phyloP scores from a whole-genome alignment of 2,888 invertebrate genomes.

The Panzeria rudis region DNA sequence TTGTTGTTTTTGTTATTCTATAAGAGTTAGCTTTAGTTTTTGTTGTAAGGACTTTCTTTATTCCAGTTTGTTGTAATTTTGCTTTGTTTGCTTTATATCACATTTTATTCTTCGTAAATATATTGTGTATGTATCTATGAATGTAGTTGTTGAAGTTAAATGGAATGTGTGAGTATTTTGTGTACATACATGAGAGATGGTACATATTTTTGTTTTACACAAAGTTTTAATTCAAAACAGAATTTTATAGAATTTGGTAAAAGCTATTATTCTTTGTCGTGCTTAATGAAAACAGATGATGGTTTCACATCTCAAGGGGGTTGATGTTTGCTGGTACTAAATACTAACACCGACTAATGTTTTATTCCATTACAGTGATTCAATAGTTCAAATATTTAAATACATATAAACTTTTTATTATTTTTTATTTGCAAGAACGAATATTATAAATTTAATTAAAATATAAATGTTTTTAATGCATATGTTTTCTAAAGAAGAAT shows the following conservation, averaged over 20 bases:
- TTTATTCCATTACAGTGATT: background rate
- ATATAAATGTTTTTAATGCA: no score
- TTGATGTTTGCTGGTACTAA: constrained; percentile 3
- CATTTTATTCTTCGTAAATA: background rate
- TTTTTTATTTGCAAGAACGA: no score
- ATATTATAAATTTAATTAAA: no score
- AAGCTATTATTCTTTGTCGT: constrained; percentile 54
- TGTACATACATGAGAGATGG: background rate
- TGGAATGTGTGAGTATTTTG: background rate
- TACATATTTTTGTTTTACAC: background rate
- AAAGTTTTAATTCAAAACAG: constrained; percentile 43
- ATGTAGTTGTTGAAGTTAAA: background rate
- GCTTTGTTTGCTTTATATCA: background rate
- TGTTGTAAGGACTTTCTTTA: background rate
- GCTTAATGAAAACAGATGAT: constrained; percentile 62
- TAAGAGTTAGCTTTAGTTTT: background rate
- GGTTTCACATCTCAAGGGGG: constrained; percentile 23
- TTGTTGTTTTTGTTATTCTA: background rate
- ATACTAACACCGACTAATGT: background rate
- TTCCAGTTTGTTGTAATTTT: constrained; percentile 3
- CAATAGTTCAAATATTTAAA: background rate
- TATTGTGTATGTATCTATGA: background rate
- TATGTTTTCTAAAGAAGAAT: no score
- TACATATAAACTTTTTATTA: no score
- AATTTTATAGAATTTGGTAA: constrained; percentile 45